Base-by-base conservation (phyloP, 2,888 invertebrate genomes). In the Coelogynopora nodosa region DNA sequence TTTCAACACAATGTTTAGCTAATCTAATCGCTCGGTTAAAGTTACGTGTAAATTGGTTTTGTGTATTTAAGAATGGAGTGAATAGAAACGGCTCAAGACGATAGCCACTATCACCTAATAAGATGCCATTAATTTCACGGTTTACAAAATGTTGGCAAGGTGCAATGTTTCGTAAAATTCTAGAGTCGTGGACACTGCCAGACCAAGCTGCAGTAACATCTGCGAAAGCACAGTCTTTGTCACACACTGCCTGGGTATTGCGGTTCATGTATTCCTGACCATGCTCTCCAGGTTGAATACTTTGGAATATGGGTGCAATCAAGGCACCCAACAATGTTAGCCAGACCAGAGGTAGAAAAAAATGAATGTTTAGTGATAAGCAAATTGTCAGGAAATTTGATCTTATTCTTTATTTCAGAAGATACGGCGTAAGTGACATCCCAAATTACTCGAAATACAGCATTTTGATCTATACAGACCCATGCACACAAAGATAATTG, bases 111-210 rank as follows among this genome's bases (percentile, higher is more conserved):
- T 74, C 74, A 74, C 74, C 74, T 23, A 74, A 26, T 74, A 74
- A 74, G 23, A 74, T 74, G 18, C 74, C 74, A 74, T 74, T 26
- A 13, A 74, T 74, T 74, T 74, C 23, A n/a, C 23, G 23, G 5
- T 13, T 23, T 23, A 26, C 18, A 26, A 74, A 23, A 26, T 23
- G 18, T 13, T 74, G 18, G 74, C 23, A 82, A 23, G 28, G n/a
- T 13, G n/a, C 30, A 23, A 2, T 23, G 83, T 82, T 82, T n/a
- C 27, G 13, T 27, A 82, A 82, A 82, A 82, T 26, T 30, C 83
- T 13, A n/a, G 26, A 26, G 31, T 82, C 83, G 29, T 82, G 83
- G n/a, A 82, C 83, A 31, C 83, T 82, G 27, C 83, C 83, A 82
- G 83, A 29, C 31, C 83, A 82, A 18, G 83, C 83, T 27, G 31